A percentile compares a stretch with the other conserved stretches of the same genome.
These are phyloP conservation scores for Paradoxurus hermaphroditus DNA, from an alignment of 2,113 vertebrate genomes.

Conservation along the genomic window DNA sequence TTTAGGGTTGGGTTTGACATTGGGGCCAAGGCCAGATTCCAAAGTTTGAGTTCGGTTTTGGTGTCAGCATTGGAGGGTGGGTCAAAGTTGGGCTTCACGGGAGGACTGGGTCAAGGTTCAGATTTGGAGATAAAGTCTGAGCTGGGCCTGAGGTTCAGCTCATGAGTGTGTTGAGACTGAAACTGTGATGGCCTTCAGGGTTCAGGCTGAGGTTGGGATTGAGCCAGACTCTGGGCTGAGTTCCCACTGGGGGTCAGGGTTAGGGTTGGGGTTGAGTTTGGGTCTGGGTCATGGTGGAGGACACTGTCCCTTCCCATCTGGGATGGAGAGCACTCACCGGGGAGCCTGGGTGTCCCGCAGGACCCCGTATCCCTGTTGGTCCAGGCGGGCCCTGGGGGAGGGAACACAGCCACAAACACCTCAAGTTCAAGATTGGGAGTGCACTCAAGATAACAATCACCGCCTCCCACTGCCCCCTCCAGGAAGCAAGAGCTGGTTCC, in stretches of 20 bases:
- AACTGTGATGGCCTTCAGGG: not conserved
- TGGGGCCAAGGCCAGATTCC: not conserved
- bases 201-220: not conserved
- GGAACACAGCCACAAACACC: not conserved
- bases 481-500: not conserved
- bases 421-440: not conserved
- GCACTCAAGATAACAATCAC: too few species aligned
- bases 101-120: not conserved
- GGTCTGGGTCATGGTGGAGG: not conserved
- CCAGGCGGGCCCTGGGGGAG: constrained; percentile 89
- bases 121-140: not conserved
- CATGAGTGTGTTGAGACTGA: not conserved
- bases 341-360: constrained; percentile 87
- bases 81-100: not conserved
- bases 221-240: not conserved
- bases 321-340: constrained; percentile 81
- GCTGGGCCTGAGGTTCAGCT: not conserved
- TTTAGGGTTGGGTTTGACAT: not conserved
- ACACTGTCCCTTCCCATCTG: not conserved
- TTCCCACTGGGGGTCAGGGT: too few species aligned
- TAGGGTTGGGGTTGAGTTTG: too few species aligned
- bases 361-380: constrained; percentile 89
- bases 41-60: not conserved
- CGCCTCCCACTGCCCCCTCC: not conserved
- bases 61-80: not conserved